Percentiles rank a stretch among this genome's conserved stretches.
Evolutionary conservation across 30 jellyfish, hydroid and myxozoan genomes (phyloP).

Genomic region (Aurelia coerulea): DNA sequence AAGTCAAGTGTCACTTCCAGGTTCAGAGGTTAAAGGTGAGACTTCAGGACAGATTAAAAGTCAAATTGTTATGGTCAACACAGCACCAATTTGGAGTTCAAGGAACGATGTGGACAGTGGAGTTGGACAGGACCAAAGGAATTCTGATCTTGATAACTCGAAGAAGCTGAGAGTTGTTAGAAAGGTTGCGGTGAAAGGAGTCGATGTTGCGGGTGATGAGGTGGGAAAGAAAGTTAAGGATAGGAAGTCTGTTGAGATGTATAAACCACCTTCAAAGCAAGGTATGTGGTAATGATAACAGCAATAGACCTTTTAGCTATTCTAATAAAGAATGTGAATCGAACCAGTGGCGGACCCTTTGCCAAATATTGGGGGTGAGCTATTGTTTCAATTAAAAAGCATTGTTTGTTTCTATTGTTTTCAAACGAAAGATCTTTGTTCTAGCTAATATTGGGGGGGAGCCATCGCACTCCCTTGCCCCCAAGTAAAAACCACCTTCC

Average conservation of each 20-base stretch:
- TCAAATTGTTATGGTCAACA: constrained; percentile 32
- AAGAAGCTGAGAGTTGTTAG: constrained; percentile 41
- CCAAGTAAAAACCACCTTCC: too few relatives aligned
- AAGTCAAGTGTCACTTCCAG: background rate
- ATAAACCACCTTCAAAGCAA: constrained; percentile 50
- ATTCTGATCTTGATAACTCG: constrained; percentile 2
- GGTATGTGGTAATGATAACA: background rate
- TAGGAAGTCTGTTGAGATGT: constrained; percentile 50
- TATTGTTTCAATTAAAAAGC: too few relatives aligned
- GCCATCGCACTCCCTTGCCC: too few relatives aligned
- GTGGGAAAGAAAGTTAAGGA: constrained; percentile 12
- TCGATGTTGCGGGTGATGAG: background rate
- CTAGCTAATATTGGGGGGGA: too few relatives aligned
- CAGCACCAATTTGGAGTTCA: background rate
- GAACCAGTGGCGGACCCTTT: too few relatives aligned
- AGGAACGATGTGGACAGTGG: background rate
- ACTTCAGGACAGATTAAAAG: background rate
- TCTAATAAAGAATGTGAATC: too few relatives aligned
- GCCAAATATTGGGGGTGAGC: too few relatives aligned
- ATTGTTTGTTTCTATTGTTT: too few relatives aligned
- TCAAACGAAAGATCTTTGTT: too few relatives aligned
- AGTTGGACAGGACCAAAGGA: background rate
- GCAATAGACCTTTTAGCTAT: background rate
- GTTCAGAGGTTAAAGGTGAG: background rate
- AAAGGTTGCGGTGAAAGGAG: constrained; percentile 37